Conservation (phyloP, 2,797 vertebrate genomes). For the Toxotes lorentzi region DNA sequence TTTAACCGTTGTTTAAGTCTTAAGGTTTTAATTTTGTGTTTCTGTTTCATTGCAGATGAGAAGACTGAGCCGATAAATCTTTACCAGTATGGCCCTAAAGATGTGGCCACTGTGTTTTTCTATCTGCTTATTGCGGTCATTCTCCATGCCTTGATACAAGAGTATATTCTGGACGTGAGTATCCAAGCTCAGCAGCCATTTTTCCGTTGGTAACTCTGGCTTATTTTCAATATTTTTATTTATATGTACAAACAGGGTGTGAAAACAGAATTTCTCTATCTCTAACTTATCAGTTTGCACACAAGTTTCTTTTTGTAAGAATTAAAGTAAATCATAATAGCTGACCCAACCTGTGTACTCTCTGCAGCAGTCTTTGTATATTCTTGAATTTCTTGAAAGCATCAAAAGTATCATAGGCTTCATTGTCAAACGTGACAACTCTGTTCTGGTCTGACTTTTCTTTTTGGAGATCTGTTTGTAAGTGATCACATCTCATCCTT, state of each 20-base stretch:
- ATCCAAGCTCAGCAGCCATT: not conserved
- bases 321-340: slow-evolving; percentile 4
- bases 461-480: slow-evolving; percentile 17
- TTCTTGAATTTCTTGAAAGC: slow-evolving; percentile 9
- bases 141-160: slow-evolving; percentile 91
- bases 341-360: not conserved
- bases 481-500: slow-evolving; percentile 17
- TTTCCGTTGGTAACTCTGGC: not conserved
- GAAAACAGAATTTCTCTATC: not conserved
- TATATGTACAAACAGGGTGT: not conserved
- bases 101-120: slow-evolving; percentile 90
- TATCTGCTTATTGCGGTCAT: slow-evolving; percentile 90
- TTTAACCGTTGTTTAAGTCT: not conserved
- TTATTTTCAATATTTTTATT: not conserved
- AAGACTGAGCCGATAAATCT: slow-evolving; percentile 82
- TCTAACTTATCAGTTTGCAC: not conserved
- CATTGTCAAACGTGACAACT: not conserved
- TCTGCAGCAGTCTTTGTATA: not conserved
- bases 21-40: not conserved
- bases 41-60: slow-evolving; percentile 76
- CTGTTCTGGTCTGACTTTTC: not conserved
- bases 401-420: slow-evolving; percentile 9
- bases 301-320: not conserved
- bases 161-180: slow-evolving; percentile 91
- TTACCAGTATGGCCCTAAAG: slow-evolving; percentile 89